Conservation (phyloP, 2,888 invertebrate species). For the Poecilobothrus nobilitatus region DNA sequence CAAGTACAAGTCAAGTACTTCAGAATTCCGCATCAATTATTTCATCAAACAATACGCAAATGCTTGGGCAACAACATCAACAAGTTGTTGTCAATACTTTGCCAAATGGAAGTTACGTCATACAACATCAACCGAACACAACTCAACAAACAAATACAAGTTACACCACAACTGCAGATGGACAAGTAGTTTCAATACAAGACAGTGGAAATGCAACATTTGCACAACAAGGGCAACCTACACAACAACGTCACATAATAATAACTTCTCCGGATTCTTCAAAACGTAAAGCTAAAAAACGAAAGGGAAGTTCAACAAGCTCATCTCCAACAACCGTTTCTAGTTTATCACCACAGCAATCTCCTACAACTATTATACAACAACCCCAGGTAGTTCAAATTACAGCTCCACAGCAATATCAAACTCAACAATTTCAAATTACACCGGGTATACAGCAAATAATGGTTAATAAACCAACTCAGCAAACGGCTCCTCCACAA, state of each 20-base stretch:
- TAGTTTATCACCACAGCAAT: slow-evolving; percentile 40
- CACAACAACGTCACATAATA: slow-evolving; percentile 29
- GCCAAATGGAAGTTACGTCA: slow-evolving; percentile 67
- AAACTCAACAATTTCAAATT: slow-evolving; percentile 67
- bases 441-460: slow-evolving; percentile 71
- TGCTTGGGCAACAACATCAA: slow-evolving; percentile 66
- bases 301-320: slow-evolving; percentile 49
- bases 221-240: slow-evolving; percentile 32
- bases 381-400: slow-evolving; percentile 38
- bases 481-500: slow-evolving; percentile 46
- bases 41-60: slow-evolving; percentile 31
- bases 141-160: slow-evolving; percentile 34
- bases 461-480: slow-evolving; percentile 45
- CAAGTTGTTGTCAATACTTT: slow-evolving; percentile 74
- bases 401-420: slow-evolving; percentile 49
- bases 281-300: slow-evolving; percentile 61
- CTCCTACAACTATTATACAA: slow-evolving; percentile 45
- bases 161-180: slow-evolving; percentile 63
- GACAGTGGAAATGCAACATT: slow-evolving; percentile 37
- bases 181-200: slow-evolving; percentile 53
- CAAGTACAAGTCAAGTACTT: slow-evolving; percentile 26
- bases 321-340: slow-evolving; percentile 35
- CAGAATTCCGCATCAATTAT: slow-evolving; percentile 26
- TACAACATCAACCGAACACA: slow-evolving; percentile 32
- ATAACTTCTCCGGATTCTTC: slow-evolving; percentile 60